Conservation (phyloP, 2,888 invertebrate species). For the Acanthosoma haemorrhoidale region DNA sequence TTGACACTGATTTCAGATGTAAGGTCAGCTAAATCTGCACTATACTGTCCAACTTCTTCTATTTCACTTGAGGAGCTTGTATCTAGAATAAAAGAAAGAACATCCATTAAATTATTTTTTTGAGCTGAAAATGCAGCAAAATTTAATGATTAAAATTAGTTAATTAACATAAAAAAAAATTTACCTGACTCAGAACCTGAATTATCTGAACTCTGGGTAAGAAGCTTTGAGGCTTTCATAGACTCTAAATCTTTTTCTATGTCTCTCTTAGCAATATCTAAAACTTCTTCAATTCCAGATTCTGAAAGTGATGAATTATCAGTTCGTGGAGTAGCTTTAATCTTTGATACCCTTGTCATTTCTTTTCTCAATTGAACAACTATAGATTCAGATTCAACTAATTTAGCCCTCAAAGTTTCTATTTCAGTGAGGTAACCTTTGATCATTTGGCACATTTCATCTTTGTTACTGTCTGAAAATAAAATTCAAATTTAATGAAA, state of each 20-base stretch:
- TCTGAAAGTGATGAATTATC: conserved; percentile 21
- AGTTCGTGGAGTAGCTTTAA: neutral
- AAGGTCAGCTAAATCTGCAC: conserved; percentile 76
- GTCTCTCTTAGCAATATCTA: conserved; percentile 76
- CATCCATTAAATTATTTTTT: neutral
- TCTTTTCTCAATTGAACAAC: conserved; percentile 64
- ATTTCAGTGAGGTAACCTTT: conserved; percentile 85
- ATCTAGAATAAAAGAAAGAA: conserved; percentile 44
- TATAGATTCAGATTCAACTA: conserved; percentile 79
- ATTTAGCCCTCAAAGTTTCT: conserved; percentile 79
- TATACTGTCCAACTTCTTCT: conserved; percentile 48
- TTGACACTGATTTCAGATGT: conserved; percentile 93
- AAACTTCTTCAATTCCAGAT: conserved; percentile 42
- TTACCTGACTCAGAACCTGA: conserved; percentile 31
- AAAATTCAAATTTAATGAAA: no score
- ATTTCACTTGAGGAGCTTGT: conserved; percentile 51
- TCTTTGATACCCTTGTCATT: conserved; percentile 24
- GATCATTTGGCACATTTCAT: conserved; percentile 61
- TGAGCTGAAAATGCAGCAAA: neutral
- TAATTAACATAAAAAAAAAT: conserved; percentile 39
- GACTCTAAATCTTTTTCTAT: conserved; percentile 63
- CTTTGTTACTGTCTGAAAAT: conserved; percentile 45
- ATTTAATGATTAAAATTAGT: neutral
- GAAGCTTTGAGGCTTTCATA: conserved; percentile 45
- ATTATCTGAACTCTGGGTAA: neutral